Percentiles rank a stretch among this genome's conserved stretches.
phyloP scores from a whole-genome alignment of 2,797 vertebrate genomes.

The Myripristis jacobus region DNA sequence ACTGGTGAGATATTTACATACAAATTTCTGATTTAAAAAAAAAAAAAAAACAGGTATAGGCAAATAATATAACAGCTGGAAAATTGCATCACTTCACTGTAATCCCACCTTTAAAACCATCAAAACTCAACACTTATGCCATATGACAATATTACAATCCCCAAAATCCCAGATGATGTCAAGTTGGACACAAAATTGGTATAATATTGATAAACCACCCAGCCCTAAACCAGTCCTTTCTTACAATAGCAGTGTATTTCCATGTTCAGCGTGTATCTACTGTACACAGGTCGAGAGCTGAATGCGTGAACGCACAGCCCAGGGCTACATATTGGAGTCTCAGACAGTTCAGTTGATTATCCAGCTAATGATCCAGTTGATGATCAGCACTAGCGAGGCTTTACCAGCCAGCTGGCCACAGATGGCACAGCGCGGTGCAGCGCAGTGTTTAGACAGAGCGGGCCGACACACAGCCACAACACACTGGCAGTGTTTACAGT shows the following conservation, averaged over 20 bases:
- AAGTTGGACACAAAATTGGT: no score
- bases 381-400: constrained; percentile 45
- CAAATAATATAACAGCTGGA: no score
- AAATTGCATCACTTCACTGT: no score
- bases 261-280: neutral
- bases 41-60: no score
- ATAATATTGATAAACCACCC: no score
- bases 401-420: constrained; percentile 62
- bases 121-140: no score
- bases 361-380: constrained; percentile 54
- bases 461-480: constrained; percentile 32
- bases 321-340: constrained; percentile 1
- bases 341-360: constrained; percentile 51
- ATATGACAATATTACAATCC: no score
- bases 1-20: no score
- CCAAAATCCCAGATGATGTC: no score
- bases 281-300: neutral
- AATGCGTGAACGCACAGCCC: neutral
- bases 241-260: neutral
- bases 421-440: constrained; percentile 47
- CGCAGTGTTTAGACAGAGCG: constrained; percentile 50
- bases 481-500: constrained; percentile 62
- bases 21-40: no score
- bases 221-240: neutral
- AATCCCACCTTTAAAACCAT: no score